Evolutionary conservation across 2,797 vertebrate genomes (phyloP), one percentile per base, ranked within the genome.

Genomic region (Chelonia mydas): DNA sequence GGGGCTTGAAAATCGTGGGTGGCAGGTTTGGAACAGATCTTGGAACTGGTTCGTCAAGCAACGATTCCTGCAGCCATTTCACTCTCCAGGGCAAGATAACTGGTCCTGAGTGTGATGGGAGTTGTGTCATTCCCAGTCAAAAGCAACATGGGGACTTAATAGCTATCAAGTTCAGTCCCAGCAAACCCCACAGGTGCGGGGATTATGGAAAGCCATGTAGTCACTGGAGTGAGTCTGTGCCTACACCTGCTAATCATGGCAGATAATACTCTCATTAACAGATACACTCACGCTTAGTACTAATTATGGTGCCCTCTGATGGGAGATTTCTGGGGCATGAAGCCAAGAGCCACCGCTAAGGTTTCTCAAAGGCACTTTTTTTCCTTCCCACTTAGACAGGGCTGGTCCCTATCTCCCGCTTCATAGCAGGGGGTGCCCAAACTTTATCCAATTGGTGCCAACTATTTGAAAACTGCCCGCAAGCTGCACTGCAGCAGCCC

Each of bases 401-500:
- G 51, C 76, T 7, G 53, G 10, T 54, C 65, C 57, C 88, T 33
- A 37, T 84, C 45, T 45, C 45, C 51, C 33, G 72, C 84, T 83
- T 74, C 72, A 74, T 45, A 74, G 23, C 37, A 76, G 49, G 0
- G 0, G 55, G 53, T 0, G 2, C 53, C 47, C 47, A 3, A 0
- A 41, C 3, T 49, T 47, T 50, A 31, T 16, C 47, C 49, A 3
- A 5, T 33, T 21, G 9, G 82, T 83, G 37, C 13, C 86, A 5
- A n/a, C 61, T 78, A 90, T 51, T 79, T 93, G 96, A 93, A 96
- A 88, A 0, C 31, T 4, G 91, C 92, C 13, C 28, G 2, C 16
- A 12, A 77, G 27, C 45, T 47, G 93, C 92, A 93, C 92, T 93
- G 95, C 88, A 93, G 88, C 88, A 12, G 21, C 37, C 19, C 5